Evolutionary conservation across 2,888 invertebrate genomes (phyloP), one percentile per base, ranked within the genome.

Genomic region (Netelia fuscicornis): DNA sequence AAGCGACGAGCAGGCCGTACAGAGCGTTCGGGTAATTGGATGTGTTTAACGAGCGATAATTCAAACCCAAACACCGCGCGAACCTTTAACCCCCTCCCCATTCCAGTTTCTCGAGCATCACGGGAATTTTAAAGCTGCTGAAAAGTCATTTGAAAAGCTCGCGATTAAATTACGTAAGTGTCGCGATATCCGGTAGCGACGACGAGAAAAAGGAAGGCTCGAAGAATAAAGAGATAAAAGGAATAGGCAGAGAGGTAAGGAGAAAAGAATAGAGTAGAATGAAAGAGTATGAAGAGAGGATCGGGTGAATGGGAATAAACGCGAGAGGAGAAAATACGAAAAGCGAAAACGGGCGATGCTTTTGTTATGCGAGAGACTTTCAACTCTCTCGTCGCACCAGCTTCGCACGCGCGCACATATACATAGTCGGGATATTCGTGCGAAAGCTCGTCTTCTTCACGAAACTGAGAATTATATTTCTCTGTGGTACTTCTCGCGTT

Each of bases 61-160:
- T 78, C 62, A 52, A 62, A 54, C 30, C 30, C 74, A 83, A 78
- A 76, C 30, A 75, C 58, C 64, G 67, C 30, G 17, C 20, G 54
- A 64, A 56, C 80, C 84, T 89, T 88, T 86, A 87, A 89, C 84
- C 74, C 20, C 20, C 17, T 13, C 48, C 17, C 48, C 13, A 10
- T 48, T 52, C 25, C 13, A 10, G 11, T 52, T 42, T 30, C 8
- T 72, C 60, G 52, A 58, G 17, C 25, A 54, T 10, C 48, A 11
- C 13, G 48, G 11, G 11, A 13, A 10, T 48, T 48, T 48, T 13
- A 48, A 48, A 48, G 48, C 48, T 48, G 48, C 48, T 30, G 37
- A 75, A 54, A 64, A 20, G 42, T 52, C 42, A 52, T 74, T 67
- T 58, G 48, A 67, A 77, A 56, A 76, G 44, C 42, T 44, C 20